phyloP scores from a whole-genome alignment of 2,113 vertebrate species.

The Psophia crepitans region DNA sequence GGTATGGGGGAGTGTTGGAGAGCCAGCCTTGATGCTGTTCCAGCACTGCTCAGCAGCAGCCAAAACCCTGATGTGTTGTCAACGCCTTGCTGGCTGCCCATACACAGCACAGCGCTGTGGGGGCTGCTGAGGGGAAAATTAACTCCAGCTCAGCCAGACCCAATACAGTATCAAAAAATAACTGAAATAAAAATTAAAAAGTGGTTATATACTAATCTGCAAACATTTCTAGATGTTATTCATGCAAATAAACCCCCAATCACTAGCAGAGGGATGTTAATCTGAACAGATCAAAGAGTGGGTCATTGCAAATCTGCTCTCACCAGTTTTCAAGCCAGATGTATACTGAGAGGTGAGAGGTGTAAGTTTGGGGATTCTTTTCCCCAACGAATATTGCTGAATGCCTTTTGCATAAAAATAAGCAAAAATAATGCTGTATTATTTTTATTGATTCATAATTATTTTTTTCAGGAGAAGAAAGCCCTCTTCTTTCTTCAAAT shows the following conservation, averaged over 20 bases:
- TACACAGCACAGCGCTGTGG: no score
- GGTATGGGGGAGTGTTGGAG: no score
- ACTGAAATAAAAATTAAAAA: background rate
- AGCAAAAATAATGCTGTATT: background rate
- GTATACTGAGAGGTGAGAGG: background rate
- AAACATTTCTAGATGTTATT: background rate
- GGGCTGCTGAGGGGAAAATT: no score
- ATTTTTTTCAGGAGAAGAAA: background rate
- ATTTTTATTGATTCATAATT: background rate
- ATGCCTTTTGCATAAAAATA: background rate
- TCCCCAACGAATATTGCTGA: background rate
- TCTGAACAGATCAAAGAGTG: background rate
- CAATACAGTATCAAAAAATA: background rate
- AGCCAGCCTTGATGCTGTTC: no score
- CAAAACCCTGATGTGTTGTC: no score
- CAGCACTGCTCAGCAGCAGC: no score
- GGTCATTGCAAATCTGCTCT: background rate
- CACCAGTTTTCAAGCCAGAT: background rate
- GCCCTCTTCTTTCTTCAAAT: background rate
- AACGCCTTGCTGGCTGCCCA: no score
- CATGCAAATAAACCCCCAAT: background rate
- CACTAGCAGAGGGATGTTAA: background rate
- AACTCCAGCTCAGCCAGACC: no score
- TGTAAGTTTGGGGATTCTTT: fast-evolving
- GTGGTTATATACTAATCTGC: background rate